phyloP scores from a whole-genome alignment of 2,797 vertebrate genomes.

The Meriones psammophilus region DNA sequence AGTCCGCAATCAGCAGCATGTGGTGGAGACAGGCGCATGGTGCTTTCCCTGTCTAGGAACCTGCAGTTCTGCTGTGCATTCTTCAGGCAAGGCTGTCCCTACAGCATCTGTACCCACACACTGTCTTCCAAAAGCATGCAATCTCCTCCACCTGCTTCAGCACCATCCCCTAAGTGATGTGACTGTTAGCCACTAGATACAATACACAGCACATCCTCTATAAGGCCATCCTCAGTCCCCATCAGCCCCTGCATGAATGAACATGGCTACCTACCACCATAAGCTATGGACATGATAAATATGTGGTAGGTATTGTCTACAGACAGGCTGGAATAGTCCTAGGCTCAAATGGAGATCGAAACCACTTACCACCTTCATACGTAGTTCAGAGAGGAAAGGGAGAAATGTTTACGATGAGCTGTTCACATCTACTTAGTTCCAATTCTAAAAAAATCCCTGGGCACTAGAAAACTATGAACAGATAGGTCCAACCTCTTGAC shows the following conservation, averaged over 20 bases:
- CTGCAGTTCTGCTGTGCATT: not conserved
- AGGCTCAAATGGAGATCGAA: not conserved
- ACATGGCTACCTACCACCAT: rapidly evolving
- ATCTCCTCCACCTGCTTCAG: not conserved
- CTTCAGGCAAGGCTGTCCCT: not conserved
- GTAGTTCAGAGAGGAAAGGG: not conserved
- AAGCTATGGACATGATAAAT: too few species aligned
- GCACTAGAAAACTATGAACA: not conserved
- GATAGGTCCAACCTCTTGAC: not conserved
- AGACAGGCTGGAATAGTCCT: too few species aligned
- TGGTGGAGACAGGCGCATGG: not conserved
- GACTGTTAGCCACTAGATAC: not conserved
- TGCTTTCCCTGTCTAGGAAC: too few species aligned
- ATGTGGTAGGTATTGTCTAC: too few species aligned
- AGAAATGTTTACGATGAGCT: not conserved
- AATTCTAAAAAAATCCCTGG: not conserved
- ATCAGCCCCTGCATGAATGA: not conserved
- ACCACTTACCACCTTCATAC: not conserved
- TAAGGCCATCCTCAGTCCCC: not conserved
- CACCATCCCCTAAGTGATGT: too few species aligned
- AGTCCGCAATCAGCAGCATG: not conserved
- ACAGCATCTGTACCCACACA: rapidly evolving
- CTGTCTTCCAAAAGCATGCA: not conserved
- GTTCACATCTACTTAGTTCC: not conserved
- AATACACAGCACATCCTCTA: not conserved